Evolutionary conservation across 2,113 vertebrate species (phyloP), one percentile per base, ranked within the genome.

Genomic region (Felis catus): DNA sequence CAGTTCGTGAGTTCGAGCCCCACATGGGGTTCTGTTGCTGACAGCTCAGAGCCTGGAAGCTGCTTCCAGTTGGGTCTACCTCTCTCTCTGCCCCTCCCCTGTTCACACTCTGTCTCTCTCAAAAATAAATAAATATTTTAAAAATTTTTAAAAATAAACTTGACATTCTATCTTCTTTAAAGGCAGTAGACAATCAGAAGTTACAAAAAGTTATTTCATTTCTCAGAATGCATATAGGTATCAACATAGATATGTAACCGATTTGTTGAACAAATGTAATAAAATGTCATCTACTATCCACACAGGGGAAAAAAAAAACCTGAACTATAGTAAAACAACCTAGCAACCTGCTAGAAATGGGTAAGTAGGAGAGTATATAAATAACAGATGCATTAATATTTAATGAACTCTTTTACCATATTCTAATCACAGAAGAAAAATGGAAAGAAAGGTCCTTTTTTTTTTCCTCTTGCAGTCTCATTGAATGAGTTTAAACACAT

Each of bases 261-360:
- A 45, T 48, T 78, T 51, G 45, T 58, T 96, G 23, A 89, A 76
- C 5, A 91, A 79, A 93, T 9, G 58, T 45, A 84, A 73, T 48
- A 86, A 41, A 95, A 93, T 71, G 33, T 65, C 5, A 65, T 82
- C 15, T 73, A 14, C 63, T 91, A 39, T 79, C 6, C 10, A 82
- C 5, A 55, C 21, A 86, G 41, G 12, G 31, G 41, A n/a, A 61
- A 83, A 84, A 95, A 61, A 31, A 61, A 88, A 51, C 18, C 68
- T 71, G 19, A 95, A 74, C 36, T 79, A 73, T 33, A 18, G 33
- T 81, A 84, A 93, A 12, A 36, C 7, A 78, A 7, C 10, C 61
- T 91, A 91, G 63, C 23, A 73, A 87, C 45, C 74, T 82, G 36
- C 36, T 91, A 95, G 45, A 96, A 74, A 93, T 55, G 19, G 21